Percentiles rank a stretch among this genome's conserved stretches.
These are phyloP conservation scores for Drosophila cognata DNA, from an alignment of 2,888 invertebrate species.

Conservation along the genomic window DNA sequence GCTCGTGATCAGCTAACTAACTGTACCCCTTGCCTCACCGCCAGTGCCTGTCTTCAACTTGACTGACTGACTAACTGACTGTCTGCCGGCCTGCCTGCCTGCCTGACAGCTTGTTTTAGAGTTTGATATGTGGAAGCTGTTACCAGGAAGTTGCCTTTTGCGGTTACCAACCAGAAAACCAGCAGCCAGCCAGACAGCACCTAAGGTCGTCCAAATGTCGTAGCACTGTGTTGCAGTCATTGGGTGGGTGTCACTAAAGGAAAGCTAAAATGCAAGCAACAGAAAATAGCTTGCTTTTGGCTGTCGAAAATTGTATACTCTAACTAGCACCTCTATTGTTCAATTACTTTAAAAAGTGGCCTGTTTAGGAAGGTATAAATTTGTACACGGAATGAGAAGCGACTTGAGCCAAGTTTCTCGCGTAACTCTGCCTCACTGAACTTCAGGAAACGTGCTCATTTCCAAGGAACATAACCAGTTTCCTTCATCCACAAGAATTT, in stretches of 20 bases:
- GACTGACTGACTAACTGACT: slow-evolving; percentile 39
- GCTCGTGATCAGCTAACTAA: slow-evolving; percentile 65
- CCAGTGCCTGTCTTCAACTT: slow-evolving; percentile 32
- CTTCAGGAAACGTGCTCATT: not conserved
- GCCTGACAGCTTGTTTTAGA: slow-evolving; percentile 40
- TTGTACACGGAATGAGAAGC: not conserved
- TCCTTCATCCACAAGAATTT: not conserved
- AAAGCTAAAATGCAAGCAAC: slow-evolving; percentile 5
- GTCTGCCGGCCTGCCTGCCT: slow-evolving; percentile 25
- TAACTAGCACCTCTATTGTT: not conserved
- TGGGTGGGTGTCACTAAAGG: slow-evolving; percentile 32
- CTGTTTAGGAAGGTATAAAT: not conserved
- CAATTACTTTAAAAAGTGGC: not conserved
- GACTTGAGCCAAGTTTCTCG: not conserved
- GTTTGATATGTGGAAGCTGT: slow-evolving; percentile 67
- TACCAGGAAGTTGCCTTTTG: slow-evolving; percentile 56
- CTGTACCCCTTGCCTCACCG: slow-evolving; percentile 18
- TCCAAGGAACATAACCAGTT: not conserved
- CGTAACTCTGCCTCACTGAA: not conserved
- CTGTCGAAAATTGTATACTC: not conserved
- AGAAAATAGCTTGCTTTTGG: not conserved
- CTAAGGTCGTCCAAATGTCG: slow-evolving; percentile 69
- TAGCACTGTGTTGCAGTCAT: slow-evolving; percentile 13
- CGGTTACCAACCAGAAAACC: slow-evolving; percentile 38
- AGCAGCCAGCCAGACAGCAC: slow-evolving; percentile 30